Base-by-base conservation (phyloP, 2,888 invertebrate genomes). In the Glyphotaelius pellucidus region DNA sequence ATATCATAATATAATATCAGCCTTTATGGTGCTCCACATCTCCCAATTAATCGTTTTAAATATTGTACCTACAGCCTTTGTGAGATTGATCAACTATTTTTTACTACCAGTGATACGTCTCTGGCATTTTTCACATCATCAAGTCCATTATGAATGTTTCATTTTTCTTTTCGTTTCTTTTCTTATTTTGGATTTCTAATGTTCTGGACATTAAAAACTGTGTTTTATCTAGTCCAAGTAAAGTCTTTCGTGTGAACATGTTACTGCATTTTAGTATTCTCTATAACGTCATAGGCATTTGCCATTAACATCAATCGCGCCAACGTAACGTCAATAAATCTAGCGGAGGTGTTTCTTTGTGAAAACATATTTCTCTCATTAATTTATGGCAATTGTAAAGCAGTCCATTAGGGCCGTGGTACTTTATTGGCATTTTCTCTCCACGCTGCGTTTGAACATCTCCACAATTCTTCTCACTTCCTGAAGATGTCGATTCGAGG, bases 401-500 rank as follows among this genome's bases (percentile, higher is more conserved):
- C 83, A 32, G 83, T 83, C 83, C 38, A 32, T 32, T 87, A 92
- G 32, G 32, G 38, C 42, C 15, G 87, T 31, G 35, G 80, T 15
- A n/a, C 38, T 19, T 35, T 79, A 89, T 79, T 79, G 86, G 47
- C 86, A 86, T 42, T 86, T 86, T 42, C 42, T 42, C n/a, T 35
- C 38, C 86, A 30, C 86, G 42, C 42, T 15, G 81, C 32, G 7
- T 14, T 15, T 25, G n/a, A 67, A 67, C 67, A 67, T 67, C n/a
- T 79, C 67, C 88, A 32, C 79, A 35, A 31, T 89, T n/a, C 79
- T 12, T 80, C 80, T 89, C 88, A 80, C 80, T 90, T 90, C 90
- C 85, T 90, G 42, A 80, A 83, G 90, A 83, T 42, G 84, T 12
- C 35, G 52, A 87, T 92, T 90, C 92, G 86, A 86, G 90, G 92